Percentiles rank a stretch among this genome's conserved stretches.
Conservation (phyloP, 2,888 invertebrate genomes). For the Cepaea hortensis region DNA sequence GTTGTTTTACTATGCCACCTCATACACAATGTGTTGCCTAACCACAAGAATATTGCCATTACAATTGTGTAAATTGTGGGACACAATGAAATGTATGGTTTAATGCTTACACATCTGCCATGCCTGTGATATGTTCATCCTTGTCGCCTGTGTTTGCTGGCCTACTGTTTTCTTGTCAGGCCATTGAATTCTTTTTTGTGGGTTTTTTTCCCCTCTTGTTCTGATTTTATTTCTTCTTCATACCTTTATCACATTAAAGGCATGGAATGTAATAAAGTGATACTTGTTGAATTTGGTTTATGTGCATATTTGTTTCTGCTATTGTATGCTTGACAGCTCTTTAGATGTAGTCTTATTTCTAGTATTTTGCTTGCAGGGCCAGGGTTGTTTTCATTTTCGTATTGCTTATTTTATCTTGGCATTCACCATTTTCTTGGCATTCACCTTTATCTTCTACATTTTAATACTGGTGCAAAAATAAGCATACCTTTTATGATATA, state of each 20-base stretch:
- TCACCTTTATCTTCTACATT: background rate
- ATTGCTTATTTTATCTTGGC: background rate
- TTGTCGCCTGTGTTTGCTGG: conserved; percentile 2
- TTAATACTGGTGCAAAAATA: background rate
- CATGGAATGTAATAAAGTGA: conserved; percentile 19
- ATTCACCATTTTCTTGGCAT: background rate
- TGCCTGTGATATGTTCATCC: conserved; percentile 20
- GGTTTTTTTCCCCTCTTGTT: background rate
- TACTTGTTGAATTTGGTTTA: conserved; percentile 6
- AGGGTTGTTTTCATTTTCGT: background rate
- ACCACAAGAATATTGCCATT: background rate
- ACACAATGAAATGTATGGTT: background rate
- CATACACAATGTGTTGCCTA: background rate
- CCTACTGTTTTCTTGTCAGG: conserved; percentile 22
- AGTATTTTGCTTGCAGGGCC: background rate
- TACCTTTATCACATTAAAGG: background rate
- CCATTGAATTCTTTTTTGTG: background rate
- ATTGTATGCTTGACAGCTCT: background rate
- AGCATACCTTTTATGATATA: background rate
- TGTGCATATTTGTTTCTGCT: background rate
- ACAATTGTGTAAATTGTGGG: background rate
- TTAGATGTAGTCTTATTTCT: background rate
- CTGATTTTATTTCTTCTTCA: background rate
- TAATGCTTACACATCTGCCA: conserved; percentile 11
- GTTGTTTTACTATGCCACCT: no score